Evolutionary conservation across 2,113 vertebrate genomes (phyloP).

Genomic region (Poicephalus gulielmi): DNA sequence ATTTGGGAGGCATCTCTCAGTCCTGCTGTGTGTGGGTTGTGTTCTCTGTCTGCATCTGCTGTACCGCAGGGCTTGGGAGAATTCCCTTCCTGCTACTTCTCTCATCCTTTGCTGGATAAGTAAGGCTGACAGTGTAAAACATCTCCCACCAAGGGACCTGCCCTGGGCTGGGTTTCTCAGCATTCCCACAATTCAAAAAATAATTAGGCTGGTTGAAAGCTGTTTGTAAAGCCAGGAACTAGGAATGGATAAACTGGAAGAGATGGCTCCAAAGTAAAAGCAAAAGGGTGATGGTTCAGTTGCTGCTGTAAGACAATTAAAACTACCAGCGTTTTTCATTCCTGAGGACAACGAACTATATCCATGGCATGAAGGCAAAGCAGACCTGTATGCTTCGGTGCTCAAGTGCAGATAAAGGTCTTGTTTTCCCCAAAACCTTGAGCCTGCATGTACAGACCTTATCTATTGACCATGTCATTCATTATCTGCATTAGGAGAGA

Average conservation of each 20-base stretch:
- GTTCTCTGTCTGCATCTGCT: not conserved
- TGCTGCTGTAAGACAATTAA: not conserved
- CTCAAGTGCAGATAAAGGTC: conserved; percentile 2
- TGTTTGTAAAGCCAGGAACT: not conserved
- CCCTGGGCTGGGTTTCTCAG: not conserved
- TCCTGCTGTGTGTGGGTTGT: not conserved
- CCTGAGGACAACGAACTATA: not conserved
- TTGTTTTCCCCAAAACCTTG: not conserved
- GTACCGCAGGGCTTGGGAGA: not conserved
- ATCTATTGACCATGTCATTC: conserved; percentile 14
- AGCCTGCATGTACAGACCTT: not conserved
- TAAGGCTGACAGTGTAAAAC: not conserved
- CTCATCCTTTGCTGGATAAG: not conserved
- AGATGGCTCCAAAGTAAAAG: not conserved
- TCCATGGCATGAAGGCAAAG: not conserved
- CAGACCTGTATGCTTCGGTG: not conserved
- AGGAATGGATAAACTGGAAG: not conserved
- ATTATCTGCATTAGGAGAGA: not conserved
- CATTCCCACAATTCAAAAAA: not conserved
- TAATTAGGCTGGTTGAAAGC: not conserved
- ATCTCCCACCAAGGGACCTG: not conserved
- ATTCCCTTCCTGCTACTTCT: not conserved
- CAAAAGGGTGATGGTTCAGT: not conserved
- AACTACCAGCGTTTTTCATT: not conserved
- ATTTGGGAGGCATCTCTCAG: not conserved